A percentile compares a stretch with the other conserved stretches of the same genome.
These are phyloP conservation scores for Acanthochromis polyacanthus DNA, from an alignment of 2,113 vertebrate genomes.

Conservation along the genomic window DNA sequence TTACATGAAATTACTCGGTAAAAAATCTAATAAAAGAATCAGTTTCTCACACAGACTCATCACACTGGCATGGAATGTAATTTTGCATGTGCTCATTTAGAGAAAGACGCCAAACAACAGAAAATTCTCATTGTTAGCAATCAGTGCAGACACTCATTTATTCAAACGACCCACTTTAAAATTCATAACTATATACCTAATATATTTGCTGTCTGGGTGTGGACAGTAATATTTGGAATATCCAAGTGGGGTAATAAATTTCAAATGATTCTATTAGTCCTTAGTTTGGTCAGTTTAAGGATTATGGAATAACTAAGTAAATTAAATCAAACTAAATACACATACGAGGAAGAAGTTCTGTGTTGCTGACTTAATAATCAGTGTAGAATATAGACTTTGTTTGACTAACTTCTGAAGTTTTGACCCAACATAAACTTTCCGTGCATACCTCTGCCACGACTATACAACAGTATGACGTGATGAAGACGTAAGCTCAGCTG, in stretches of 20 bases:
- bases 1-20: background rate
- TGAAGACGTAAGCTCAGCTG: background rate
- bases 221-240: too few species aligned
- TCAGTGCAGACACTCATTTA: too few species aligned
- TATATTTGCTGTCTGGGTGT: too few species aligned
- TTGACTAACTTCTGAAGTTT: background rate
- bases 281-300: background rate
- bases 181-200: too few species aligned
- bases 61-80: background rate
- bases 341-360: background rate
- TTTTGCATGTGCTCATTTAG: background rate
- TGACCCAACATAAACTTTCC: constrained; percentile 7
- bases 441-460: background rate
- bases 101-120: too few species aligned
- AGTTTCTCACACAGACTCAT: background rate
- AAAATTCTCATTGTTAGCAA: too few species aligned
- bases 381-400: background rate
- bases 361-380: background rate
- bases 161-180: too few species aligned
- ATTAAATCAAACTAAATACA: background rate
- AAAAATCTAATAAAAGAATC: background rate
- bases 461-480: constrained; percentile 2
- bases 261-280: too few species aligned
- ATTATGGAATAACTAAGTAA: background rate
- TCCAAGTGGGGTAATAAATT: too few species aligned